Conservation (phyloP, 1,140 invertebrate species). For the Drosophila yakuba region DNA sequence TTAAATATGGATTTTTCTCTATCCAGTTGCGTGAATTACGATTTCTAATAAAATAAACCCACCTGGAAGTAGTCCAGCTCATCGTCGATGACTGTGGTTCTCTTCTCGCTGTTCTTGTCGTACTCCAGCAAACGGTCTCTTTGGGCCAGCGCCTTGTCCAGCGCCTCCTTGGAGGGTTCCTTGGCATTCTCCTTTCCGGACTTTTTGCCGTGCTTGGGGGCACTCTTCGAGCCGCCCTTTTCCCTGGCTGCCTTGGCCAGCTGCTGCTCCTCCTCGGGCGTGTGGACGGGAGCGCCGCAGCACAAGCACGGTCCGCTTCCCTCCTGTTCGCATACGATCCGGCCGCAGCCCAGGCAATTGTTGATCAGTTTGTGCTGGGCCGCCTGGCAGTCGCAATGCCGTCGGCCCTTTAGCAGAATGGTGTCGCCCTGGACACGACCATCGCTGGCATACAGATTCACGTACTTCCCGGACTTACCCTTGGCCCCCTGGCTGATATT, state of each 20-base stretch:
- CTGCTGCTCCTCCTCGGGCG: conserved; percentile 87
- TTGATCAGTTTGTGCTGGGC: conserved; percentile 95
- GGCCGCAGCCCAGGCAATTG: conserved; percentile 97
- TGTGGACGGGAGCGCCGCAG: conserved; percentile 93
- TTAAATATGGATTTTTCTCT: too few species aligned
- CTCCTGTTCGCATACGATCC: conserved; percentile 98
- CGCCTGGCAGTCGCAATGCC: conserved; percentile 96
- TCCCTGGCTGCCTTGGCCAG: conserved; percentile 40
- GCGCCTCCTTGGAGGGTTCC: conserved; percentile 74
- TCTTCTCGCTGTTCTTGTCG: conserved; percentile 92
- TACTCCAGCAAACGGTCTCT: conserved; percentile 94
- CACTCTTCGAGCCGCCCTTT: not conserved
- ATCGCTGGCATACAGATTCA: conserved; percentile 90
- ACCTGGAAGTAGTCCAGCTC: conserved; percentile 95
- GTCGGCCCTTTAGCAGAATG: conserved; percentile 90
- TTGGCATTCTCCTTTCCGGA: conserved; percentile 51
- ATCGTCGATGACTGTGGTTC: conserved; percentile 97
- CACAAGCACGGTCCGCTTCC: conserved; percentile 98
- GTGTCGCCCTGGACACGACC: conserved; percentile 88
- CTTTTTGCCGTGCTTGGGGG: conserved; percentile 18
- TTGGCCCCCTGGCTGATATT: conserved; percentile 83
- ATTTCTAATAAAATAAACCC: not conserved
- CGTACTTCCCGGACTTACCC: conserved; percentile 90
- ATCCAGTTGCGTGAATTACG: too few species aligned
- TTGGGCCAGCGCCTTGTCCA: conserved; percentile 91